Evolutionary conservation across 2,888 invertebrate genomes (phyloP), one percentile per base, ranked within the genome.

Genomic region (Teleiodes luculella): DNA sequence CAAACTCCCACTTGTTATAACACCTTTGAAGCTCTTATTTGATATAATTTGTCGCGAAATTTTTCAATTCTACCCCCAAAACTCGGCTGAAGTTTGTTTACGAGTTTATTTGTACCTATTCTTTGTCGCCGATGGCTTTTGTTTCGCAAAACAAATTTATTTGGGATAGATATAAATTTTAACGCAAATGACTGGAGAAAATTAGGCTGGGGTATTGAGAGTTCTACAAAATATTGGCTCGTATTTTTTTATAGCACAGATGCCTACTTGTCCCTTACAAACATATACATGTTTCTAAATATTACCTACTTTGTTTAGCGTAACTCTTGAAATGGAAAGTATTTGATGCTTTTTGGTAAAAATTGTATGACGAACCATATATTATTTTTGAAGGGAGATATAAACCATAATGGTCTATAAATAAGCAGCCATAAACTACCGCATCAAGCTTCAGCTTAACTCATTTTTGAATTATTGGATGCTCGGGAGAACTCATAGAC

Each of bases 381-480:
- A 24, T 24, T 3, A 35, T 11, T 35, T 41, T 10, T 11, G 18
- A 11, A 41, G 18, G 10, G 10, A 2, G 18, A 41, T 11, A 18
- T 18, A 20, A 35, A 41, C 10, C 18, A 41, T 28, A 24, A 28
- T 13, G n/a, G 11, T 8, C 24, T 13, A 73, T 72, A 70, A 76
- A 76, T 77, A 76, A 75, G 64, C 70, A 70, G 68, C 74, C 72
- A 78, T 78, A 79, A 80, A 81, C 72, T 71, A 70, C 72, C 66
- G 66, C 70, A 76, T 78, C 74, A 76, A 71, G 70, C 65, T 63
- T 66, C 59, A 67, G 71, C 77, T 80, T 78, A 77, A 76, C 78
- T 81, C 78, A 78, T 80, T 81, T 81, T 83, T 80, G 78, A 86
- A 82, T 83, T 83, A 83, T 81, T 78, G 73, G 72, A 73, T 71